phyloP scores from a whole-genome alignment of 2,888 invertebrate species.

The Cyclophora punctaria region DNA sequence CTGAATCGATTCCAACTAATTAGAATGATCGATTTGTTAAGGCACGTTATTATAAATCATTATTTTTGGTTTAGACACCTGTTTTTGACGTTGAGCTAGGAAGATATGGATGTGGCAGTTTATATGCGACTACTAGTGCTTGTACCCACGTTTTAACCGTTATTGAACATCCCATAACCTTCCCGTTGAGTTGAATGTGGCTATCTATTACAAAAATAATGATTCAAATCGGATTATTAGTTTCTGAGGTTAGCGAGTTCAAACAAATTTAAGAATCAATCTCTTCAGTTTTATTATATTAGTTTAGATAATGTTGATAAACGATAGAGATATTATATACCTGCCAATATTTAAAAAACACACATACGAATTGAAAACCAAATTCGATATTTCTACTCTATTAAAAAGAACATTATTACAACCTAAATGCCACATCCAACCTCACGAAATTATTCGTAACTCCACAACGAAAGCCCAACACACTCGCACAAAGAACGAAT shows the following conservation, averaged over 20 bases:
- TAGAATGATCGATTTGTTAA: slow-evolving; percentile 57
- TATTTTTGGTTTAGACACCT: slow-evolving; percentile 34
- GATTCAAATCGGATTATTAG: too few relatives aligned
- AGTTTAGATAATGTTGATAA: neutral
- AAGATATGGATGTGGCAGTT: slow-evolving; percentile 28
- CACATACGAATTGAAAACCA: neutral
- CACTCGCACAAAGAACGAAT: slow-evolving; percentile 46
- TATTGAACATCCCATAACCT: too few relatives aligned
- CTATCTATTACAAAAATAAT: too few relatives aligned
- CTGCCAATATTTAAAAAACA: neutral
- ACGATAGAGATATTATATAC: neutral
- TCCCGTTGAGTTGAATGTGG: too few relatives aligned
- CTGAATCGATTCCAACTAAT: slow-evolving; percentile 41
- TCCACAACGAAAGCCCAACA: slow-evolving; percentile 22
- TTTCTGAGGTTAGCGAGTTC: too few relatives aligned
- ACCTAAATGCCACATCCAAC: slow-evolving; percentile 29
- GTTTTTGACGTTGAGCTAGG: slow-evolving; percentile 19
- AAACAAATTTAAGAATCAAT: too few relatives aligned
- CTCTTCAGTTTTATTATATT: too few relatives aligned
- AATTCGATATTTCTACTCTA: neutral
- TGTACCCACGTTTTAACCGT: neutral
- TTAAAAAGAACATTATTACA: neutral
- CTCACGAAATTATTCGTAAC: slow-evolving; percentile 26
- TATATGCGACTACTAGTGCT: neutral
- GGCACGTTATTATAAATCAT: slow-evolving; percentile 56